A percentile compares a stretch with the other conserved stretches of the same genome.
Evolutionary conservation across 2,113 vertebrate species (phyloP).

Genomic region (Cebidichthys violaceus): DNA sequence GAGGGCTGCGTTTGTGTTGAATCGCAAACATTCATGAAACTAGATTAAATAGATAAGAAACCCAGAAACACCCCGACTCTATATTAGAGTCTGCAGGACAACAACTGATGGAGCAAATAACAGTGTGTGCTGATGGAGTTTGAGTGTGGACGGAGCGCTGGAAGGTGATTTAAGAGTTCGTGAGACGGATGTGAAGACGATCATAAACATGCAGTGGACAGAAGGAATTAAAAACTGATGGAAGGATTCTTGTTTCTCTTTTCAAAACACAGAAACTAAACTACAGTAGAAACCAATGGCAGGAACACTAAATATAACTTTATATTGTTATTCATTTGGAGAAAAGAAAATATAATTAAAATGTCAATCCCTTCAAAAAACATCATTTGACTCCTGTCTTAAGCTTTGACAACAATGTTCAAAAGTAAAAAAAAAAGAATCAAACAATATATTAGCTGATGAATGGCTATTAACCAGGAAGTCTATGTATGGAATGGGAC

Average conservation of each 20-base stretch:
- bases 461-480: background rate
- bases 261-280: background rate
- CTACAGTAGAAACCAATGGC: background rate
- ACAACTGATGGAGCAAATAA: constrained; percentile 49
- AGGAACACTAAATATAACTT: background rate
- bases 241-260: background rate
- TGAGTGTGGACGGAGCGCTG: background rate
- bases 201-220: background rate
- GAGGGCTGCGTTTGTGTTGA: background rate
- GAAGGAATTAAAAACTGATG: background rate
- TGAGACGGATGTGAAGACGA: background rate
- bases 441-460: background rate
- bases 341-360: background rate
- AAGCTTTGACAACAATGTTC: background rate
- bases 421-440: background rate
- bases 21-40: constrained; percentile 12
- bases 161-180: background rate
- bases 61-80: background rate
- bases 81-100: background rate
- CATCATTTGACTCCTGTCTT: background rate
- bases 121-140: background rate
- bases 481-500: background rate
- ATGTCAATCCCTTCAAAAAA: background rate
- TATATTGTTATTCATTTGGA: background rate
- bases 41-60: background rate